Base-by-base conservation (phyloP, 1,140 invertebrate species). In the Meteorus sp. region DNA sequence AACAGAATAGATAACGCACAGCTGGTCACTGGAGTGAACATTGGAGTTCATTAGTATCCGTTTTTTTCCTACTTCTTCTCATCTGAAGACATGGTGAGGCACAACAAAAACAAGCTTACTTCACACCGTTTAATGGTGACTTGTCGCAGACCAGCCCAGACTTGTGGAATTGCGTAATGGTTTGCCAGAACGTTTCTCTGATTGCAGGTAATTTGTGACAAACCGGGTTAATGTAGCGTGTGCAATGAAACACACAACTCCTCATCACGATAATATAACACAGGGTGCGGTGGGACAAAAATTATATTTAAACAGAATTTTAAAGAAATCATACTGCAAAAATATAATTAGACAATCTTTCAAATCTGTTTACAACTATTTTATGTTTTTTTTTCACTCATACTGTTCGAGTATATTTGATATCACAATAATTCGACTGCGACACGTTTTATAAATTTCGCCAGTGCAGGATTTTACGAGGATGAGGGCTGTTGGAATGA, bases 161-260 rank as follows among this genome's bases (percentile, higher is more conserved):
- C 67, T 61, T 70, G 63, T 60, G 69, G 67, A 75, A 75, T 68
- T 71, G 70, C 68, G 63, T 51, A 75, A 67, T 67, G 64, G 69
- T 56, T 51, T 41, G 56, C 33, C 48, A 29, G 63, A 68, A 59
- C 66, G 64, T 69, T 71, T 68, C 70, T 67, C 70, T 77, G 76
- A 78, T 78, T 78, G 75, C 72, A 76, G 75, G 76, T 78, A 78
- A 78, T 78, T 78, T 77, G 67, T 72, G 37, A 37, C 27, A 31
- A 73, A 78, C 77, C 75, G 74, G 69, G 74, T 77, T 78, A 78
- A 78, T 78, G 76, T 78, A 77, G 63, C 74, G 75, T 75, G 66
- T 67, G 68, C 17, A 52, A 52, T n/a, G n/a, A n/a, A n/a, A n/a
- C n/a, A n/a, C n/a, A 52, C 27, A 20, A 52, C 15, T 52, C 33